Evolutionary conservation across 2,797 vertebrate genomes (phyloP), one percentile per base, ranked within the genome.

Genomic region (Muscicapa striata): DNA sequence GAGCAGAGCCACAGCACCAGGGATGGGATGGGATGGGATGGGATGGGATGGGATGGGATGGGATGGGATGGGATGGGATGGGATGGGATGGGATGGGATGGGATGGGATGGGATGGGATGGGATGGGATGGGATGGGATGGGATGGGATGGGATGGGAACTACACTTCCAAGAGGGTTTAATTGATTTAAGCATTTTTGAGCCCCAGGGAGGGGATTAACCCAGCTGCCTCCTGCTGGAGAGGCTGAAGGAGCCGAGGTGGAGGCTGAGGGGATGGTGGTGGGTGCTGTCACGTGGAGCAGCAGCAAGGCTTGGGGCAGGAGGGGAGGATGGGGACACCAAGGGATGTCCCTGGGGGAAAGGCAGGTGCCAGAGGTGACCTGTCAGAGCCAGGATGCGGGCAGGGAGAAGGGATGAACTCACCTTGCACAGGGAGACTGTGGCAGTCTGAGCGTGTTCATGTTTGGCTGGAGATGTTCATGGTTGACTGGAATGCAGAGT

Each of bases 171-270:
- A 3, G 7, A 40, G 24, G 14, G 4, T 76, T 86, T 40, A 23
- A 17, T 13, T 9, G 32, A 22, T 30, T 0, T 23, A 11, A 58
- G 26, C 0, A 13, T 2, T 69, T 82, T 17, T 34, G n/a, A 59
- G 10, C 32, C n/a, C 24, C 2, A 0, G 10, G 2, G 24, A 68
- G 17, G 24, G 3, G 21, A 5, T 2, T 41, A 46, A 38, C 9
- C 18, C 38, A 15, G 15, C 19, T 89, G 54, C 52, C 41, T 72
- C 21, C 80, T 46, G 72, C 61, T 26, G 66, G 41, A 26, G 57
- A 23, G 66, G 27, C 40, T 48, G 77, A 22, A 18, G 26, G 64
- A 55, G 79, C 21, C 2, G 26, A 30, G 45, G n/a, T 43, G 86
- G 62, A 40, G 48, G 62, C 49, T 38, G 64, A 34, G 29, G 55